Percentiles rank a stretch among this genome's conserved stretches.
phyloP scores from a whole-genome alignment of 2,113 vertebrate species.

The Pandion haliaetus region DNA sequence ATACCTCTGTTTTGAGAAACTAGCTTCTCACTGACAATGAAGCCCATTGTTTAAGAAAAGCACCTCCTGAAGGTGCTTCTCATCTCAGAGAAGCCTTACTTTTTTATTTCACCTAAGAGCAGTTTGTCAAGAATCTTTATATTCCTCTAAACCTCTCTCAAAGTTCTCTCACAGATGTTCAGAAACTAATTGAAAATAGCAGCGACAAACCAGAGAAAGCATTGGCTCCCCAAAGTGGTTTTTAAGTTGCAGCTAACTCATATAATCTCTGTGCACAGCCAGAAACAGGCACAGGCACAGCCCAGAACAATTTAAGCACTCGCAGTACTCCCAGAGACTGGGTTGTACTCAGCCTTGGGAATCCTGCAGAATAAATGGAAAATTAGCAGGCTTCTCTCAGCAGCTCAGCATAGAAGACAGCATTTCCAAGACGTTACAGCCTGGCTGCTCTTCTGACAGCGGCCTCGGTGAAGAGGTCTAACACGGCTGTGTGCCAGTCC shows the following conservation, averaged over 20 bases:
- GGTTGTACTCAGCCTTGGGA: not conserved
- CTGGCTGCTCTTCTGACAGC: not conserved
- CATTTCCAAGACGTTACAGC: not conserved
- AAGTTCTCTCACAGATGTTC: not conserved
- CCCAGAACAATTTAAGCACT: not conserved
- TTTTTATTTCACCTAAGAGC: not conserved
- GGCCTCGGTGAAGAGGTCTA: not conserved
- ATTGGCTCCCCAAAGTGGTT: not conserved
- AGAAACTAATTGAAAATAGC: not conserved
- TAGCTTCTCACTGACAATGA: not conserved
- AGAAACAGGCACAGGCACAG: not conserved
- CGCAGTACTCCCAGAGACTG: rapidly evolving
- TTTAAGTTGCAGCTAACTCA: not conserved
- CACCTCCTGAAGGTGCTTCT: not conserved
- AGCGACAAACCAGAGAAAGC: not conserved
- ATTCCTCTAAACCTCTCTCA: not conserved
- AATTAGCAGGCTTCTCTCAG: not conserved
- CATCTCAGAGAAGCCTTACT: not conserved
- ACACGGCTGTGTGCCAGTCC: rapidly evolving
- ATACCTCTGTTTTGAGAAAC: not conserved
- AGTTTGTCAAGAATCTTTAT: not conserved
- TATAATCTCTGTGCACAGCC: not conserved
- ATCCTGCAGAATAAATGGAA: not conserved
- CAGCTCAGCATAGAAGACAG: not conserved
- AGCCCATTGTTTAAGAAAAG: not conserved